A percentile compares a stretch with the other conserved stretches of the same genome.
phyloP scores from a whole-genome alignment of 2,113 vertebrate species.

The Megatriorchis doriae region DNA sequence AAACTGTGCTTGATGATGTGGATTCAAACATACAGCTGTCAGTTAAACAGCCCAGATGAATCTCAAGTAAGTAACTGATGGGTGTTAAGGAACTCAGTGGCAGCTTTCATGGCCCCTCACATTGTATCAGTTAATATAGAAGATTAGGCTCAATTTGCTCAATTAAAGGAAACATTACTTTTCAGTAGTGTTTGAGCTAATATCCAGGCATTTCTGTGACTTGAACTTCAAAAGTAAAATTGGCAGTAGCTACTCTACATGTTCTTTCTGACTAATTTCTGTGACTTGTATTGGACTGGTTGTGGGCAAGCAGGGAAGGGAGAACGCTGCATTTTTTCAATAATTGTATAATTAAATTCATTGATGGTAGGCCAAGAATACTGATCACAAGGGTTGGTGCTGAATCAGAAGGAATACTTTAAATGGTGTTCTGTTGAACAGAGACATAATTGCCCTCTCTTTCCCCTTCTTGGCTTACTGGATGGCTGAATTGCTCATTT shows the following conservation, averaged over 20 bases:
- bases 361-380: slow-evolving; percentile 46
- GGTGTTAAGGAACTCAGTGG: background rate
- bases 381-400: slow-evolving; percentile 46
- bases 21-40: background rate
- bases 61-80: background rate
- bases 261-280: slow-evolving; percentile 16
- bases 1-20: background rate
- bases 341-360: slow-evolving; percentile 46
- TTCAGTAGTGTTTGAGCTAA: background rate
- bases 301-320: slow-evolving; percentile 9
- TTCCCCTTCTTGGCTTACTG: background rate
- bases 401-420: slow-evolving; percentile 68
- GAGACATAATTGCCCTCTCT: slow-evolving; percentile 34
- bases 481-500: slow-evolving; percentile 59
- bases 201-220: background rate
- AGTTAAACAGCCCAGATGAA: background rate
- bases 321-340: background rate
- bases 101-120: background rate
- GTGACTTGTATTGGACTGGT: background rate
- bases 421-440: slow-evolving; percentile 61
- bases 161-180: background rate
- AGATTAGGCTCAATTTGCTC: background rate
- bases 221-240: slow-evolving; percentile 24
- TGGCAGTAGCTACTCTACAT: background rate
- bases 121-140: background rate